These are phyloP conservation scores for Gymnogyps californianus DNA, from an alignment of 2,113 vertebrate species.

Conservation along the genomic window DNA sequence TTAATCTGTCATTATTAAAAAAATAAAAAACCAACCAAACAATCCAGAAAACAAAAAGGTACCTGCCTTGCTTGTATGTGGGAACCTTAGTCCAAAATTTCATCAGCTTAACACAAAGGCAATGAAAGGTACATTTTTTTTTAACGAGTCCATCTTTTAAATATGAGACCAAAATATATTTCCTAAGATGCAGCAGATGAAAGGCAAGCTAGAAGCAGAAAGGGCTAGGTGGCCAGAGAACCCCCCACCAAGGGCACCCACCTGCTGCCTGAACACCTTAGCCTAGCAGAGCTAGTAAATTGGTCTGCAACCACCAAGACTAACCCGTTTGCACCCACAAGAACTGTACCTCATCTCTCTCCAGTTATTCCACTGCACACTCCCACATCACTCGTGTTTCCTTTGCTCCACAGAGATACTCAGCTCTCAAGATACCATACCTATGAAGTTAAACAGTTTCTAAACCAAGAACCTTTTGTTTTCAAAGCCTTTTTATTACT, in stretches of 20 bases:
- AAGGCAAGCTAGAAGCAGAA: not conserved
- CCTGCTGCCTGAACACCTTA: not conserved
- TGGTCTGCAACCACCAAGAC: not conserved
- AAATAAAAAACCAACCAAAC: too few relatives aligned
- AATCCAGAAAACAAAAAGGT: not conserved
- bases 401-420: not conserved
- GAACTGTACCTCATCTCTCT: not conserved
- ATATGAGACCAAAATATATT: not conserved
- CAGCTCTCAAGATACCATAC: not conserved
- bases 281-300: not conserved
- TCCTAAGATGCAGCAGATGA: not conserved
- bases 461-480: not conserved
- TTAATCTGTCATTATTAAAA: not conserved
- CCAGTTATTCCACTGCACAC: not conserved
- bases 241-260: accelerated
- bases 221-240: not conserved
- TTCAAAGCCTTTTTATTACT: not conserved
- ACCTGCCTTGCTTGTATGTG: not conserved
- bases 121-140: not conserved
- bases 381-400: accelerated
- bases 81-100: not conserved
- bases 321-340: too few relatives aligned
- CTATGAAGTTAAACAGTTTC: not conserved
- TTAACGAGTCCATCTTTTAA: not conserved
- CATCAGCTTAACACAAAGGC: not conserved